Base-by-base conservation (phyloP, 2,797 vertebrate species). In the Thalassophryne amazonica region DNA sequence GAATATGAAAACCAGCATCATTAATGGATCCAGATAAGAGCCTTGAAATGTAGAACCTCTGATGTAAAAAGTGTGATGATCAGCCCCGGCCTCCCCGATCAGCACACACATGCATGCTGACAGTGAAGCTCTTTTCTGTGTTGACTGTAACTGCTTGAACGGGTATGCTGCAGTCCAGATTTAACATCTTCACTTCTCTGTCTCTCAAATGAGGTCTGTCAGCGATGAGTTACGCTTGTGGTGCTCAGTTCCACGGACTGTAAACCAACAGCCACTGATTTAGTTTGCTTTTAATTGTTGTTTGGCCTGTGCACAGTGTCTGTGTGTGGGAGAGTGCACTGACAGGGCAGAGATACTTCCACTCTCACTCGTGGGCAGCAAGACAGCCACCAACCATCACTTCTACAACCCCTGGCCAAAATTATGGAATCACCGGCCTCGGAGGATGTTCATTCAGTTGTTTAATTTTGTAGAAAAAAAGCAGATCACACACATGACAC, bases 281-380 rank as follows among this genome's bases (percentile, higher is more conserved):
- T 81, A 70, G 75, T 76, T 84, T 74, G 74, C 64, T 84, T 84
- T 79, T 83, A 83, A 85, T 85, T 80, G 79, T 47, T 63, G 65
- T 55, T 71, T 78, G 76, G 73, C 70, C 22, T 19, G 11, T 41
- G 6, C 14, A 34, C 9, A 15, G 6, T 39, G 20, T 35, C 20
- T 49, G 16, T 42, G 42, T 49, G 25, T 37, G 11, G 52, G 19
- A 79, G 71, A 80, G 76, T 83, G 80, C 80, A 84, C 20, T 52
- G 41, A 73, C 51, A 67, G 81, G 81, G 79, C 83, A 86, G 55
- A 83, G 52, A 56, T 53, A 78, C 79, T 78, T 84, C 75, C 72
- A 73, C 74, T 68, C 49, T 71, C 36, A 48, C 63, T 56, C 53
- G 45, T 25, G 43, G 73, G 19, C 48, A 38, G 59, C 56, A 62